Evolutionary conservation across 1,140 invertebrate genomes (phyloP), one percentile per base, ranked within the genome.

Genomic region (Leptinotarsa undecemlineata): DNA sequence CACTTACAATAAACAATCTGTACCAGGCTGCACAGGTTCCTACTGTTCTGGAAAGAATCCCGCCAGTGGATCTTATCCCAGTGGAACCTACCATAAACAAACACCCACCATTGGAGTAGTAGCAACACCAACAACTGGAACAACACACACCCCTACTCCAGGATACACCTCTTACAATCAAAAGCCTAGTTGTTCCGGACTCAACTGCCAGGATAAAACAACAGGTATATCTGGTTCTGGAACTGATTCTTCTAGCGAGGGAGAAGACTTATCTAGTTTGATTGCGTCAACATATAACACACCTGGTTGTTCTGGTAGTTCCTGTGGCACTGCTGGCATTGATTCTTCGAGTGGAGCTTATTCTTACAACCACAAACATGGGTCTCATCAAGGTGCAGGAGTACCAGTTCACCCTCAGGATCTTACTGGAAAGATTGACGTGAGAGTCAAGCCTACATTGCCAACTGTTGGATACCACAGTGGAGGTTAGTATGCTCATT

Each of bases 151-250:
- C 0, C n/a, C 51, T n/a, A 8, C 15, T 57, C 4, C n/a, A 57
- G 15, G 15, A 57, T 17, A 15, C 51, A 19, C 15, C n/a, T 57
- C 51, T 15, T 57, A 57, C 51, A 19, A 57, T 15, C 13, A 57
- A 57, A 57, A 57, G n/a, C 51, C 51, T 57, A 57, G 51, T 57
- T 57, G 51, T 15, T 57, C 51, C 4, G 51, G 51, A 42, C 8
- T 42, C 6, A 42, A 42, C 33, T 42, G 33, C 33, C 33, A 42
- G 33, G 33, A 42, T 42, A 11, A 42, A 17, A 13, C 62, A 8
- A 23, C 19, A 63, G 3, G 61, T 63, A n/a, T 23, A 63, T 63
- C 61, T 63, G 61, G 61, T 21, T 63, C 60, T n/a, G 60, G 60
- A 61, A 61, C 1, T 6, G 23, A 19, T 63, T 17, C 60, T 4